Conservation (phyloP, 92 coral and sea anemone genomes). For the Pocillopora meandrina region DNA sequence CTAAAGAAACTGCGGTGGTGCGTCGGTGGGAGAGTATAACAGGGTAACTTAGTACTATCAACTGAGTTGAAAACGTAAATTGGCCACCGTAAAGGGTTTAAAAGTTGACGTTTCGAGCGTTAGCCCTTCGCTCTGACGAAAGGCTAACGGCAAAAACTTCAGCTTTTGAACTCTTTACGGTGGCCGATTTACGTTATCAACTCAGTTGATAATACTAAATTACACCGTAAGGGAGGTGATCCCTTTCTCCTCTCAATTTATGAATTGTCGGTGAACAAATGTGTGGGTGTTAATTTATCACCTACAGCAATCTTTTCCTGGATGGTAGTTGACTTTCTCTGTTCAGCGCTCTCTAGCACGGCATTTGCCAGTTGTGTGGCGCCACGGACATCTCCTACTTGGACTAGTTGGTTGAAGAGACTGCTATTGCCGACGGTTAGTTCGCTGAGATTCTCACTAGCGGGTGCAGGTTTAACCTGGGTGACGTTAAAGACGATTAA, state of each 20-base stretch:
- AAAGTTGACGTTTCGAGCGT: no score
- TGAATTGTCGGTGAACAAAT: background rate
- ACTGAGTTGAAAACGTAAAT: no score
- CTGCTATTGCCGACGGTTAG: conserved; percentile 60
- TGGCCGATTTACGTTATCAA: no score
- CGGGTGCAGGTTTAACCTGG: conserved; percentile 14
- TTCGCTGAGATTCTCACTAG: background rate
- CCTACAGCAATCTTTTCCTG: conserved; percentile 19
- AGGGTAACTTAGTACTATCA: no score
- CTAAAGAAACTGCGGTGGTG: no score
- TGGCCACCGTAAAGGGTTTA: no score
- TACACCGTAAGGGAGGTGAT: background rate
- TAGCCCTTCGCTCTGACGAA: no score
- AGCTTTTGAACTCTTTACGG: no score
- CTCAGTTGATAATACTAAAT: no score
- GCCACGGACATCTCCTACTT: conserved; percentile 57
- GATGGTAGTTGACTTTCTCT: background rate
- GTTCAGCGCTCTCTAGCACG: conserved; percentile 52
- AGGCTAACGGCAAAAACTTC: no score
- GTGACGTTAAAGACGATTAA: background rate
- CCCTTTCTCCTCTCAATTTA: no score
- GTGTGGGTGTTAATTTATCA: background rate
- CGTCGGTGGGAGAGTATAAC: no score
- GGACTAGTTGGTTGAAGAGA: conserved; percentile 54
- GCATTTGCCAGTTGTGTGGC: conserved; percentile 87